Evolutionary conservation across 2,797 vertebrate genomes (phyloP).

Genomic region (Crypturellus tataupa): DNA sequence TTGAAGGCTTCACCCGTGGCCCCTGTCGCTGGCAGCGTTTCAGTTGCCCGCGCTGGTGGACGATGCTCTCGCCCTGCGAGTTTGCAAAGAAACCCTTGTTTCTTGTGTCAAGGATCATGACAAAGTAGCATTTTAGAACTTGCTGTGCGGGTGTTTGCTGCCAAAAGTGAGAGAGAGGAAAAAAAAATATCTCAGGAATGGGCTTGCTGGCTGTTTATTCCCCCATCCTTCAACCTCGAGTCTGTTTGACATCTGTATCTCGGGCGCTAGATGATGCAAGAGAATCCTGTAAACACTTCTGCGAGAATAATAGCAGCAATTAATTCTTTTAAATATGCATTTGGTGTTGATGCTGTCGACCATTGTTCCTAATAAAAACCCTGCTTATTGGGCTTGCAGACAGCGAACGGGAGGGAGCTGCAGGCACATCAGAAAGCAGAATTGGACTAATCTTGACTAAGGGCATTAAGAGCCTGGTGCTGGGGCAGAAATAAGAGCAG

Average conservation of each 20-base stretch:
- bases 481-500: background rate
- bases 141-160: background rate
- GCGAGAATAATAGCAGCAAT: background rate
- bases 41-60: background rate
- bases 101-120: background rate
- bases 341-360: background rate
- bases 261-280: background rate
- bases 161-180: background rate
- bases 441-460: background rate
- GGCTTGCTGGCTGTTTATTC: background rate
- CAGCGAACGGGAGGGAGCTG: background rate
- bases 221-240: background rate
- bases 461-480: background rate
- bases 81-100: background rate
- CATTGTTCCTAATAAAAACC: background rate
- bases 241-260: background rate
- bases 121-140: background rate
- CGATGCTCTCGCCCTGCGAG: background rate
- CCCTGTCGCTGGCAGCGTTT: background rate
- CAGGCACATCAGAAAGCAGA: background rate
- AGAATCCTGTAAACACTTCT: background rate
- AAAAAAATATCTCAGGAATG: background rate
- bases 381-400: background rate
- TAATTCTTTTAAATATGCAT: background rate
- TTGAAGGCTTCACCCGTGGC: background rate